Base-by-base conservation (phyloP, 2,888 invertebrate genomes). In the Conus canariensis region DNA sequence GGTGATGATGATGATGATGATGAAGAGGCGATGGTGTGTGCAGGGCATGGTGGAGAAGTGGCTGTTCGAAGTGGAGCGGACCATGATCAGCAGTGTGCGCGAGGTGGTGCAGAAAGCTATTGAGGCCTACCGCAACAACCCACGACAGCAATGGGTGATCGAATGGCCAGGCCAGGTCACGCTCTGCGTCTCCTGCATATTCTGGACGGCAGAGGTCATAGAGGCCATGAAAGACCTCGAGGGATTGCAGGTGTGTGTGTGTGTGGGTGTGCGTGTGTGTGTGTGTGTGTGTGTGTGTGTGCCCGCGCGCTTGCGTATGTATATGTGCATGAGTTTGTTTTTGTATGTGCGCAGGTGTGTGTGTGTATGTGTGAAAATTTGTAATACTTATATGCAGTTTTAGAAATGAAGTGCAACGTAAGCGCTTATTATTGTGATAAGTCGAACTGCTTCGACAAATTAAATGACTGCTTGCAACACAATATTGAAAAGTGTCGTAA, bases 1-100 rank as follows among this genome's bases (percentile, higher is more conserved):
- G 45, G 19, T 74, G 8, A 19, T 14, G 22, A n/a, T 74, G 70
- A 74, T 74, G 70, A 74, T n/a, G 19, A 19, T 45, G 45, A 45
- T 45, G 45, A 45, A 3, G 45, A 45, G 45, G 45, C 45, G 45
- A 3, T 45, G 45, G 45, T 45, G 64, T 64, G 14, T 91, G 5
- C 95, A 98, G 98, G 99, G 99, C 58, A 98, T 99, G 97, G 99
- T 99, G 5, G 99, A 99, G 96, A 98, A 98, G 94, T 99, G 99
- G 99, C 96, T 99, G 85, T 97, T 98, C 91, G 98, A 99, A 96
- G 98, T 99, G 0, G 98, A 99, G 96, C 97, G 97, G 89, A 97
- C 98, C 90, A 99, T 99, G 99, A 97, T 98, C 74, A 97, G 97
- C 83, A 98, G 98, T 64, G 97, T 99, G 77, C 97, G 98, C 56